Evolutionary conservation across 2,797 vertebrate species (phyloP).

Genomic region (Rhodeus uyekii): DNA sequence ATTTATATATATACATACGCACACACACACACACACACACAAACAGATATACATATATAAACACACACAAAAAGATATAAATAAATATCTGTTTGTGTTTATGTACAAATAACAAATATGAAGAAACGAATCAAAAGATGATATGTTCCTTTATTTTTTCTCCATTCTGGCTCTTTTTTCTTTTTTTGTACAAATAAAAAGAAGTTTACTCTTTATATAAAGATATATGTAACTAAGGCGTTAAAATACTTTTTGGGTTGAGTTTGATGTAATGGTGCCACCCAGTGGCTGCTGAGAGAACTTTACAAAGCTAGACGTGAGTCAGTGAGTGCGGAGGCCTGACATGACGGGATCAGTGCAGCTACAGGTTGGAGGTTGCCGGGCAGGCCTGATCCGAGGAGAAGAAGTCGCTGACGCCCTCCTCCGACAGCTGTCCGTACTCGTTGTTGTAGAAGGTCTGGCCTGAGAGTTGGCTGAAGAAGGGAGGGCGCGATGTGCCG

Average conservation of each 20-base stretch:
- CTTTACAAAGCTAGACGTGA: constrained; percentile 60
- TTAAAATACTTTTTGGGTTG: constrained; percentile 68
- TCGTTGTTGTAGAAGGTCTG: constrained; percentile 98
- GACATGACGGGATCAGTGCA: no score
- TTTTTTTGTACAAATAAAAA: constrained; percentile 76
- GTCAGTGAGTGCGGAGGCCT: constrained; percentile 62
- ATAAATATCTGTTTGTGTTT: no score
- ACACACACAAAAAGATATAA: no score
- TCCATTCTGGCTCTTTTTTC: constrained; percentile 61
- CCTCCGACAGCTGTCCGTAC: constrained; percentile 89
- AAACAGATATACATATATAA: no score
- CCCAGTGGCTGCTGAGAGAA: constrained; percentile 76
- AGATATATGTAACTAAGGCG: constrained; percentile 70
- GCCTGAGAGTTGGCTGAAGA: constrained; percentile 82
- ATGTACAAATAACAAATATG: not conserved
- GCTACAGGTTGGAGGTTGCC: constrained; percentile 72
- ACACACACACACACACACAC: no score
- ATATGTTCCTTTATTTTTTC: constrained; percentile 76
- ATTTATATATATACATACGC: no score
- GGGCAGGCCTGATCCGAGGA: constrained; percentile 64
- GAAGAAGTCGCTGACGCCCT: constrained; percentile 80
- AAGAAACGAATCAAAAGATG: constrained; percentile 50
- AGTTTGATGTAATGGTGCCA: constrained; percentile 74
- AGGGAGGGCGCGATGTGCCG: constrained; percentile 68
- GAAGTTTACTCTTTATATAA: constrained; percentile 73